Evolutionary conservation across 2,113 vertebrate species (phyloP).

Genomic region (Coptodon bakossiorum): DNA sequence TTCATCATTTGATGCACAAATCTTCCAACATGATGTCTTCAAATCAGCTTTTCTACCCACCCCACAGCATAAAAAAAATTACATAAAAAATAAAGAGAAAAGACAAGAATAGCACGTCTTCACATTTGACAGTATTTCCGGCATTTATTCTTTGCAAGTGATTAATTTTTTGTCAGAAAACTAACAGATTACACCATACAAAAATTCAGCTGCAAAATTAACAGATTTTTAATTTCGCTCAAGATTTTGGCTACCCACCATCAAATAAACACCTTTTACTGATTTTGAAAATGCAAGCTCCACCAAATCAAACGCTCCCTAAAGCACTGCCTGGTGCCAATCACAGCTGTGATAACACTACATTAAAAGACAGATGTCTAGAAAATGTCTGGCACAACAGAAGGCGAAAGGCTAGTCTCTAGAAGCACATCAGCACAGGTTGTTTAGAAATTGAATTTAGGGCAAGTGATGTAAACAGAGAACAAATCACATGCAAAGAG

Average conservation of each 20-base stretch:
- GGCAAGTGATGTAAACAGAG: background rate
- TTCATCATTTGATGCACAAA: background rate
- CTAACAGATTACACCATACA: background rate
- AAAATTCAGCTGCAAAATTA: background rate
- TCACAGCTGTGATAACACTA: background rate
- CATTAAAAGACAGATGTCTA: background rate
- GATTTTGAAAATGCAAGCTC: background rate
- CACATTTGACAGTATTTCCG: background rate
- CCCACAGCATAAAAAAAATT: background rate
- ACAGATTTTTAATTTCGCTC: background rate
- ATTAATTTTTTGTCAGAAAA: background rate
- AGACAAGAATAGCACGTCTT: background rate
- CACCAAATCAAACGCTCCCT: background rate
- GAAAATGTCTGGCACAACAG: background rate
- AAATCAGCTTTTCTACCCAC: background rate
- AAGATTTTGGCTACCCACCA: background rate
- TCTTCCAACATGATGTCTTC: background rate
- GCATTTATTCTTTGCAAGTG: background rate
- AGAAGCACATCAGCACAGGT: background rate
- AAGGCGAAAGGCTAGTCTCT: background rate
- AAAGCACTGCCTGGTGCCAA: background rate
- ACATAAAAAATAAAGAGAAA: background rate
- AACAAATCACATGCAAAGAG: background rate
- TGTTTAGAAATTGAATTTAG: background rate
- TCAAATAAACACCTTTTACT: background rate